A percentile compares a stretch with the other conserved stretches of the same genome.
These are phyloP conservation scores for Melitaea athalia DNA, from an alignment of 2,888 invertebrate genomes.

Conservation along the genomic window DNA sequence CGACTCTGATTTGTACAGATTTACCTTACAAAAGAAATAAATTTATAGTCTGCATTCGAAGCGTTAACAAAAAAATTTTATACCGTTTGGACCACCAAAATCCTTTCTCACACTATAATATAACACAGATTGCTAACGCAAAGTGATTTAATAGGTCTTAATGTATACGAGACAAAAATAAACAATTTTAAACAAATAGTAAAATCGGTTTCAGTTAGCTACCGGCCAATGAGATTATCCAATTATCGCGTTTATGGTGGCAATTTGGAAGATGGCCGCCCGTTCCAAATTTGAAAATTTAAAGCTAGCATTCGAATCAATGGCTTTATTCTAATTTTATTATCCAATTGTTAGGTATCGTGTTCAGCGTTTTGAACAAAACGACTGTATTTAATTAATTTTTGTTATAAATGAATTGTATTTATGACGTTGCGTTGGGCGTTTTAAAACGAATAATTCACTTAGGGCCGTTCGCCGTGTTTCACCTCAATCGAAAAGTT, in stretches of 20 bases:
- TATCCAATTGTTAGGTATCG: constrained; percentile 53
- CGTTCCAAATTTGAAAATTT: constrained; percentile 67
- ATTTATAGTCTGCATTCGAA: too few relatives aligned
- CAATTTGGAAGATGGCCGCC: constrained; percentile 73
- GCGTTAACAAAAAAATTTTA: constrained; percentile 1
- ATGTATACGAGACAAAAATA: constrained; percentile 21
- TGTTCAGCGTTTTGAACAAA: constrained; percentile 10
- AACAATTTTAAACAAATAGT: constrained; percentile 45
- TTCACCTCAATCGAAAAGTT: too few relatives aligned
- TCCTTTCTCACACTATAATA: neutral
- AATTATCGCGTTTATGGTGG: constrained; percentile 74
- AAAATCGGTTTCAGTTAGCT: constrained; percentile 74
- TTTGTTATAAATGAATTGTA: constrained; percentile 1
- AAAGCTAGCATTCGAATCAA: constrained; percentile 66
- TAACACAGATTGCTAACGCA: neutral
- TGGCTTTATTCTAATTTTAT: constrained; percentile 74
- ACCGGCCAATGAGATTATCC: constrained; percentile 74
- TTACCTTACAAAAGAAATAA: too few relatives aligned
- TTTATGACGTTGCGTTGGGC: too few relatives aligned
- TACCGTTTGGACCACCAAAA: neutral
- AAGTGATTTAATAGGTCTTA: constrained; percentile 19
- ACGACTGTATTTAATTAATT: neutral
- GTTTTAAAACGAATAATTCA: neutral
- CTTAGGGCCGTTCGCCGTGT: neutral
- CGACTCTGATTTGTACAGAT: too few relatives aligned